Evolutionary conservation across 2,888 invertebrate genomes (phyloP), one percentile per base, ranked within the genome.

Genomic region (Geotrupes spiniger): DNA sequence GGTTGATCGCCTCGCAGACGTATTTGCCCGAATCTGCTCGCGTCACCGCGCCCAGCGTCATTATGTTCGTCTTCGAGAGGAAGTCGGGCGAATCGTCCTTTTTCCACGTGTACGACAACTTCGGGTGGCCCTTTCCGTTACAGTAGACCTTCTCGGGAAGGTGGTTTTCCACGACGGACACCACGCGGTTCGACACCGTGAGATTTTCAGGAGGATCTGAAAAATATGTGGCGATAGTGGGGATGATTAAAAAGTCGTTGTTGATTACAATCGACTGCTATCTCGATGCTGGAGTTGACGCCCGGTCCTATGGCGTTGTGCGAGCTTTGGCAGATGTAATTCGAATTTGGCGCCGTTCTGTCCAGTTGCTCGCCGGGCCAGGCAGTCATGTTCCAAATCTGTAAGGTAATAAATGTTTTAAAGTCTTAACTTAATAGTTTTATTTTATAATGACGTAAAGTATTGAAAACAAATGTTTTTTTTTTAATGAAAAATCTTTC

Each of bases 201-300:
- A 92, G 83, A 63, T 90, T 87, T 67, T 91, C 90, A n/a, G 94
- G 94, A 54, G 87, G 84, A 77, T 84, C 89, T 89, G 68, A 15
- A 65, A 56, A 54, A 52, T 42, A 46, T 10, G 29, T 6, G 12
- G 12, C 25, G 9, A 17, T 15, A 6, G 9, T 1, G 6, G 5
- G 12, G 1, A 36, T 44, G 6, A n/a, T 27, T 27, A 16, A 10
- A 15, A 8, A 9, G 15, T 14, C 10, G 12, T 9, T 10, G 15
- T 3, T 36, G 82, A 90, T 85, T 71, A 94, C 94, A 94, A 74
- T 94, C 92, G 14, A 93, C 90, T 51, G 88, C 87, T 63, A 94
- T 89, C 65, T 85, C 84, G 29, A 92, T 91, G 46, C 85, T 86
- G 68, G 89, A 90, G 62, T 84, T 84, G 53, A 93, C 92, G 1